phyloP scores from a whole-genome alignment of 1,140 invertebrate species.

The Acromyrmex charruanus region DNA sequence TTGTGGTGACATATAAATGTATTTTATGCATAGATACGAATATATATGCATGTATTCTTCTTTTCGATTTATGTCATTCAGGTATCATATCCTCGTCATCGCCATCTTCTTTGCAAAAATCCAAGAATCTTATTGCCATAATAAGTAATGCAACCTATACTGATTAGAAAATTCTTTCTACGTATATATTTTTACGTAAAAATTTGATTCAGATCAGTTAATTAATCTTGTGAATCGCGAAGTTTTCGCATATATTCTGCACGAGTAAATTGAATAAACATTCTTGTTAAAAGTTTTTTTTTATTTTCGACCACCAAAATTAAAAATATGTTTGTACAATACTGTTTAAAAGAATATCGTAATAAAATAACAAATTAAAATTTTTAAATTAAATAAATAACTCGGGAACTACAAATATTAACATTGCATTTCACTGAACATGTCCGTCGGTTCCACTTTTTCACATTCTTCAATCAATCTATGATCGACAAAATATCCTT shows the following conservation, averaged over 20 bases:
- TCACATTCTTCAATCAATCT: slow-evolving; percentile 12
- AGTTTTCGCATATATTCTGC: not conserved
- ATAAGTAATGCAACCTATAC: not conserved
- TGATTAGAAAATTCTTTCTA: not conserved
- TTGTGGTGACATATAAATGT: not conserved
- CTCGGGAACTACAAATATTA: slow-evolving; percentile 1
- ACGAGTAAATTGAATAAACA: not conserved
- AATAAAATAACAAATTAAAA: not conserved
- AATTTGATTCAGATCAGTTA: not conserved
- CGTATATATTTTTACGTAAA: not conserved
- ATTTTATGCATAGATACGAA: not conserved
- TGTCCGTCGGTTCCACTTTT: not conserved
- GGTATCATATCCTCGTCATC: not conserved
- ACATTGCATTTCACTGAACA: not conserved
- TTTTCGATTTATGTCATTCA: not conserved
- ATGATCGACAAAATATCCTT: not conserved
- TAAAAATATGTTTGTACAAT: not conserved
- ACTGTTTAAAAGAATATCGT: not conserved
- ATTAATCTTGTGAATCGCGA: not conserved
- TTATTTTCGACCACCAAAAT: not conserved
- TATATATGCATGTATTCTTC: not conserved
- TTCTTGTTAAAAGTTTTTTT: not conserved
- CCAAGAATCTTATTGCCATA: not conserved
- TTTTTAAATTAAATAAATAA: not conserved
- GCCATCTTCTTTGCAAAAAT: not conserved